Evolutionary conservation across 2,888 invertebrate genomes (phyloP), one percentile per base, ranked within the genome.

Genomic region (Agrochola macilenta): DNA sequence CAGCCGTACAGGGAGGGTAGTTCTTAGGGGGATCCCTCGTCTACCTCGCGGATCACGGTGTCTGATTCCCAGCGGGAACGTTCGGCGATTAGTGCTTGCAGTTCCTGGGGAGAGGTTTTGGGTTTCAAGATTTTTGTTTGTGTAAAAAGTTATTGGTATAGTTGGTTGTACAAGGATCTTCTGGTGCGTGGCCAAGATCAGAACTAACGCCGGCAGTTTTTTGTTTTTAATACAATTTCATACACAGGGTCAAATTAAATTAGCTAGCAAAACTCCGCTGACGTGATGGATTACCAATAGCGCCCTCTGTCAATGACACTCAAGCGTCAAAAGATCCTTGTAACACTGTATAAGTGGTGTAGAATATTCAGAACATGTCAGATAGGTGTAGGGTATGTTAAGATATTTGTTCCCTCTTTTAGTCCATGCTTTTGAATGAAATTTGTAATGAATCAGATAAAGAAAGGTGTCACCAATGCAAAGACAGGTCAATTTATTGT

Each of bases 41-140:
- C 98, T 11, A 97, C 98, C 92, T 98, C 98, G 74, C 97, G 97
- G 88, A 98, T 98, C 0, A 98, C 97, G 0, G 97, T 97, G 92
- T 98, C 98, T 43, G 97, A 97, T 88, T 98, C 98, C 93, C 97
- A 97, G 60, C 97, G 94, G 76, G 97, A 96, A n/a, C 97, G 95
- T 82, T 97, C 97, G 0, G 97, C 94, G 64, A 97, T 82, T 17
- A 97, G 88, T 69, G 97, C 97, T 89, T 97, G 97, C 2, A 97
- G 95, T 95, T 97, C 97, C 97, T 97, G 94, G 4, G 52, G 82
- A 88, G 26, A 80, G 2, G 12, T 60, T 58, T 64, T 17, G 5
- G 1, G 14, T 20, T 17, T 60, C 11, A 74, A 43, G 4, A 2
- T 60, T 49, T 35, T 60, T 4, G 5, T 30, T 60, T 60, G 57